Evolutionary conservation across 2,888 invertebrate species (phyloP), one percentile per base, ranked within the genome.

Genomic region (Chrysina gloriosa): DNA sequence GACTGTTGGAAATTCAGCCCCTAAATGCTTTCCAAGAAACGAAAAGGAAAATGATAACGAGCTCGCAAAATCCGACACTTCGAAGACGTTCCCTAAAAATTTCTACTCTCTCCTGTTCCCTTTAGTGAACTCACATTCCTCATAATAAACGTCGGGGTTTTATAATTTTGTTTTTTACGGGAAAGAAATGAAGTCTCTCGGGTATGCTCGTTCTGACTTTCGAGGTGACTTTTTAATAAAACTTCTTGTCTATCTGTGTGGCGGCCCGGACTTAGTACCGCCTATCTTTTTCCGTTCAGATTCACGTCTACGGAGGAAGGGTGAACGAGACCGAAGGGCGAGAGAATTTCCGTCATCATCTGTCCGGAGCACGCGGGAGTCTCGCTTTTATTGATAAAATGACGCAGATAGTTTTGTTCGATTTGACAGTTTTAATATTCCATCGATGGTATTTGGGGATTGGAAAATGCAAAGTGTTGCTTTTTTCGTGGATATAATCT

Each of bases 351-450:
- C 52, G n/a, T n/a, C n/a, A n/a, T 52, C 52, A 52, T 52, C 52
- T 31, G 52, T 52, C 52, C 31, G 31, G 4, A 52, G 19, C 52
- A 52, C 31, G 19, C 52, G 52, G 52, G 19, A 7, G 16, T 9
- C 19, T 52, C 5, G 19, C 29, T 50, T 25, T 65, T 65, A 65
- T 65, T 65, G 52, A 50, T 25, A 52, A 36, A 65, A 52, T 65
- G 64, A 36, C 64, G 64, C 19, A 31, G 52, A 52, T 48, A 52
- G 34, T 65, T 52, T 52, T 50, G 64, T 52, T 52, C 64, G n/a
- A 34, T 39, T 39, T 52, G 64, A 50, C 64, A 34, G 64, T 52
- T 65, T 65, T 65, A 65, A 65, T 65, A 65, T 65, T 65, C 64
- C n/a, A n/a, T n/a, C 52, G 47, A 11, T 27, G 19, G 34, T 65